Percentiles rank a stretch among this genome's conserved stretches.
Conservation (phyloP, 2,113 vertebrate species). For the Oncorhynchus kisutch region DNA sequence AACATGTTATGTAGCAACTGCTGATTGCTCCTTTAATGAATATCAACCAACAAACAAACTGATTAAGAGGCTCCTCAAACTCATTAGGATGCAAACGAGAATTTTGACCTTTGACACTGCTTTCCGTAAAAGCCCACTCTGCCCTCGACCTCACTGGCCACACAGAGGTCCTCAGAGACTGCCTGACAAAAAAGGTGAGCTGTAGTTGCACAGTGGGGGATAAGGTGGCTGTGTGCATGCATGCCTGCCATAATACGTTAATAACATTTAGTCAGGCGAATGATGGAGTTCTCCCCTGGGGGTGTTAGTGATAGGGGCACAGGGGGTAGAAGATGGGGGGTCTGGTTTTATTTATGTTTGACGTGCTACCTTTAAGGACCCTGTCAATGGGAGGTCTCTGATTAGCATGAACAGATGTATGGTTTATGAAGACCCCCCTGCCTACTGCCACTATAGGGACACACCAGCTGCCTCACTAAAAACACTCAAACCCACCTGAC, state of each 20-base stretch:
- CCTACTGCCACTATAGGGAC: slow-evolving; percentile 41
- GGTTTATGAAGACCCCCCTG: slow-evolving; percentile 11
- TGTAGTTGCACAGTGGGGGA: slow-evolving; percentile 18
- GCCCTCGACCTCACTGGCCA: neutral
- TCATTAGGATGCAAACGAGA: slow-evolving; percentile 53
- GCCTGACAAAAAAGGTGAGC: slow-evolving; percentile 34
- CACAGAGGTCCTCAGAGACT: slow-evolving; percentile 17
- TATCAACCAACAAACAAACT: slow-evolving; percentile 37
- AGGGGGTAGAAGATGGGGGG: neutral
- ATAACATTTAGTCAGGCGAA: slow-evolving; percentile 35
- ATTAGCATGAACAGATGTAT: slow-evolving; percentile 18
- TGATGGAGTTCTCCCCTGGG: slow-evolving; percentile 19
- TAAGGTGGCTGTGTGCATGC: neutral
- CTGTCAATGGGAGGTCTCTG: slow-evolving; percentile 11
- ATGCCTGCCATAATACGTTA: slow-evolving; percentile 19
- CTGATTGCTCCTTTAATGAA: slow-evolving; percentile 33
- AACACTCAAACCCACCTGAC: slow-evolving; percentile 14
- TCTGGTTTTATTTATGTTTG: slow-evolving; percentile 21
- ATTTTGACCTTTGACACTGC: slow-evolving; percentile 41
- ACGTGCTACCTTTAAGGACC: slow-evolving; percentile 14
- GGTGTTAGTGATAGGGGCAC: neutral
- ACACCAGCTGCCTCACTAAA: slow-evolving; percentile 35
- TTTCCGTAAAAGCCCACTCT: neutral
- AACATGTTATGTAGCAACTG: too few relatives aligned
- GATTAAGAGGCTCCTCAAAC: slow-evolving; percentile 49